These are phyloP conservation scores for Ectobius pallidus DNA, from an alignment of 2,888 invertebrate genomes.

Conservation along the genomic window DNA sequence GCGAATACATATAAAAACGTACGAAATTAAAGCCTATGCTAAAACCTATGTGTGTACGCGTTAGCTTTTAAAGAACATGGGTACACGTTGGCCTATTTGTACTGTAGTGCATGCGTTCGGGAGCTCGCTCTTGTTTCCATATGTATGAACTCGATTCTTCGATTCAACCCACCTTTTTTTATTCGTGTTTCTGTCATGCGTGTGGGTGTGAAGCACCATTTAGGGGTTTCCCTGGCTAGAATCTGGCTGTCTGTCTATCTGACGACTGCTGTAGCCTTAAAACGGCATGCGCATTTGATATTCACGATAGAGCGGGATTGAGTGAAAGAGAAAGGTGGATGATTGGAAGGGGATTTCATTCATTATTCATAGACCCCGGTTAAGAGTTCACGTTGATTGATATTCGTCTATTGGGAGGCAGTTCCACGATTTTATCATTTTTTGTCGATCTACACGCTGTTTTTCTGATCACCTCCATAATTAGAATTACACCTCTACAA, in stretches of 20 bases:
- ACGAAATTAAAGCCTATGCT: too few species aligned
- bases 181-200: neutral
- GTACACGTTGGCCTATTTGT: neutral
- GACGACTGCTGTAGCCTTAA: neutral
- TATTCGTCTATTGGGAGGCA: neutral
- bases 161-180: neutral
- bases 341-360: conserved; percentile 10
- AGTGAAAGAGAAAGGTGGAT: too few species aligned
- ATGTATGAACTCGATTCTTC: neutral
- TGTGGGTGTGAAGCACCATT: neutral
- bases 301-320: conserved; percentile 25
- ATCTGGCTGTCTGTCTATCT: neutral
- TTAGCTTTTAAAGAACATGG: neutral
- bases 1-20: too few species aligned
- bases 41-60: too few species aligned
- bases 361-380: conserved; percentile 30
- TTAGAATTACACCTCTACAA: too few species aligned
- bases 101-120: neutral
- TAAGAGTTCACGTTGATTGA: conserved; percentile 22
- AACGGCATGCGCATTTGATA: conserved; percentile 15
- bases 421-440: neutral
- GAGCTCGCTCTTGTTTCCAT: neutral
- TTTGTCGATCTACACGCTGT: too few species aligned
- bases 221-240: neutral
- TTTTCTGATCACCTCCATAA: too few species aligned